Percentiles rank a stretch among this genome's conserved stretches.
These are phyloP conservation scores for Oxyscelio sp. DNA, from an alignment of 2,888 invertebrate genomes.

Conservation along the genomic window DNA sequence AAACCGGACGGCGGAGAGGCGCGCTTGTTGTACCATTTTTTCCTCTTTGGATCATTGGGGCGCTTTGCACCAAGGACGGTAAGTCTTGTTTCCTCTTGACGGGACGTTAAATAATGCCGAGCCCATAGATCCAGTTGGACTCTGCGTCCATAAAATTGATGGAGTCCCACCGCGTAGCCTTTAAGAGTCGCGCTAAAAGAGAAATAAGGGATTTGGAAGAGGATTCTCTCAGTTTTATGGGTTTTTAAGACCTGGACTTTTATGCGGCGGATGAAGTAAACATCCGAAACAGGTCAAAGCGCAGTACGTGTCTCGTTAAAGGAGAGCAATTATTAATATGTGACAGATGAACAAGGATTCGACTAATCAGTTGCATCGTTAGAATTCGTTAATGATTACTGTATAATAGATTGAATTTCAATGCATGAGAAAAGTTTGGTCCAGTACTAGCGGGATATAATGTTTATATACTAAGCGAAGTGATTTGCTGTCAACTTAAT, in stretches of 20 bases:
- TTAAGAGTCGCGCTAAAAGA: conserved; percentile 17
- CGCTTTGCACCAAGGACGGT: conserved; percentile 87
- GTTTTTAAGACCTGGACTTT: conserved; percentile 12
- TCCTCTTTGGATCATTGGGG: conserved; percentile 86
- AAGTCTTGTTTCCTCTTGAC: conserved; percentile 77
- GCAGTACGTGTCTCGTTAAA: conserved; percentile 35
- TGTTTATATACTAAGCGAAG: conserved; percentile 27
- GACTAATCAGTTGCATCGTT: not conserved
- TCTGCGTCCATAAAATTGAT: conserved; percentile 1
- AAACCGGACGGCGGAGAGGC: conserved; percentile 73
- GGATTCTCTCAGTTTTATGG: conserved; percentile 17
- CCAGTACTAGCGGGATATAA: conserved; percentile 15
- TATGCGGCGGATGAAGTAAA: conserved; percentile 1
- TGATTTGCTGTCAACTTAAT: not conserved
- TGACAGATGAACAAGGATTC: not conserved
- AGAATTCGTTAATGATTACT: conserved; percentile 26
- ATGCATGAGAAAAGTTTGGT: conserved; percentile 6
- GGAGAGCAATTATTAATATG: not conserved
- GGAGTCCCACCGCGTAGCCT: not conserved
- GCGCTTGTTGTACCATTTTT: conserved; percentile 84
- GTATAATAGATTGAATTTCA: conserved; percentile 21
- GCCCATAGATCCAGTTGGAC: not conserved
- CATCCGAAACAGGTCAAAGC: conserved; percentile 28
- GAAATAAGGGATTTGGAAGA: conserved; percentile 18
- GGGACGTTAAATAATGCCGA: not conserved